A percentile compares a stretch with the other conserved stretches of the same genome.
phyloP scores from a whole-genome alignment of 30 jellyfish, hydroid and myxozoan genomes.

The Pseudorhiza aurosa region DNA sequence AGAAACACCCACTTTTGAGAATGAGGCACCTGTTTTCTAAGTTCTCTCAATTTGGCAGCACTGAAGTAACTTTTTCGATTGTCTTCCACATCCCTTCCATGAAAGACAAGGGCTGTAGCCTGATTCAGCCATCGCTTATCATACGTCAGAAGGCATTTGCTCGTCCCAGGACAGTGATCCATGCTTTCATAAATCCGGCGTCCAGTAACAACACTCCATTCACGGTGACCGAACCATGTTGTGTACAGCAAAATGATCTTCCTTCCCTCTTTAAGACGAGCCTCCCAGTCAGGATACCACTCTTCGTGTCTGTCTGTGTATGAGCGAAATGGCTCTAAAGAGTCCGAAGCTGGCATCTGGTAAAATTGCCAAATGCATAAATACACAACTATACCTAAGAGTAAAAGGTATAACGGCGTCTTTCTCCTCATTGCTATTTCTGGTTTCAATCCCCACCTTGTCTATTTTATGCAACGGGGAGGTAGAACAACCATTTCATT shows the following conservation, averaged over 20 bases:
- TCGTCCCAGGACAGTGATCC: slow-evolving; percentile 40
- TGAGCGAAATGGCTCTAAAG: neutral
- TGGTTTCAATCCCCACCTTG: too few species aligned
- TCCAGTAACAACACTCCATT: slow-evolving; percentile 66
- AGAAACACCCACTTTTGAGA: slow-evolving; percentile 89
- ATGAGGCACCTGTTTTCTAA: slow-evolving; percentile 39
- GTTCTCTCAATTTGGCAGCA: slow-evolving; percentile 30
- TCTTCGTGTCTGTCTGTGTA: neutral
- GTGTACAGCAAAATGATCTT: slow-evolving; percentile 79
- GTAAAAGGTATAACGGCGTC: too few species aligned
- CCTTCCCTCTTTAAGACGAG: slow-evolving; percentile 5
- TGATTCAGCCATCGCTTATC: slow-evolving; percentile 49
- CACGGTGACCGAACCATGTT: slow-evolving; percentile 51
- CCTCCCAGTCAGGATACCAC: slow-evolving; percentile 41
- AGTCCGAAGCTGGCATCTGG: too few species aligned
- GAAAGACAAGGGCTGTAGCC: slow-evolving; percentile 85
- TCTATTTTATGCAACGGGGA: too few species aligned
- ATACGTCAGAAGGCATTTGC: slow-evolving; percentile 77
- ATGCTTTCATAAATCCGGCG: slow-evolving; percentile 37
- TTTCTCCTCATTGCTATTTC: too few species aligned
- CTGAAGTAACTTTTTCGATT: slow-evolving; percentile 26
- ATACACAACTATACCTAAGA: too few species aligned
- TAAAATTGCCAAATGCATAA: too few species aligned
- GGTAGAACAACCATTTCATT: too few species aligned
- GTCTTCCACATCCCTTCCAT: slow-evolving; percentile 73